Conservation (phyloP, 2,113 vertebrate species). For the Benitochromis conjunctus region DNA sequence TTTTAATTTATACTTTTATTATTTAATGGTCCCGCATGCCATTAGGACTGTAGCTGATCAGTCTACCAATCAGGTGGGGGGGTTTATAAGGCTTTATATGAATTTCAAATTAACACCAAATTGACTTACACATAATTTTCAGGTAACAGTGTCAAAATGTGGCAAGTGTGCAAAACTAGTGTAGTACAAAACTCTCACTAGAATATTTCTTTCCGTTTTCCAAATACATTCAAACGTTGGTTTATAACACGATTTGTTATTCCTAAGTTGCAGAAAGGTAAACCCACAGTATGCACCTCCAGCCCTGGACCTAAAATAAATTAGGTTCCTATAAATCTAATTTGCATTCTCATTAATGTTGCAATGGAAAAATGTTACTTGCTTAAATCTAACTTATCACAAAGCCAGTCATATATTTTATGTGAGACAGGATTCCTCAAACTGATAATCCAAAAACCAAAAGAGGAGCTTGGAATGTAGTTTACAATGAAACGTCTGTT, state of each 20-base stretch:
- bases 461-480: not conserved
- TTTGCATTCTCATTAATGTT: not conserved
- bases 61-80: not conserved
- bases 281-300: not conserved
- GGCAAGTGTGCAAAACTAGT: not conserved
- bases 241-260: not conserved
- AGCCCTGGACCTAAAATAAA: not conserved
- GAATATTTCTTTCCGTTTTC: not conserved
- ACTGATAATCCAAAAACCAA: not conserved
- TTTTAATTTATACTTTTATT: not conserved
- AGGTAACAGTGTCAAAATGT: not conserved
- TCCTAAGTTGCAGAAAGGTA: not conserved
- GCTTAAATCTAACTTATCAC: not conserved
- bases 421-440: not conserved
- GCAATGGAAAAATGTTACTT: not conserved
- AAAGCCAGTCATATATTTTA: rapidly evolving
- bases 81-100: not conserved
- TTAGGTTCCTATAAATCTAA: rapidly evolving
- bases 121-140: not conserved
- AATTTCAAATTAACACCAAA: not conserved
- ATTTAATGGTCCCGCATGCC: not conserved
- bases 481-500: not conserved
- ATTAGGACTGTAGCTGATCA: not conserved
- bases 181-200: not conserved
- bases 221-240: rapidly evolving